phyloP scores from a whole-genome alignment of 2,113 vertebrate species.

The Camelus bactrianus region DNA sequence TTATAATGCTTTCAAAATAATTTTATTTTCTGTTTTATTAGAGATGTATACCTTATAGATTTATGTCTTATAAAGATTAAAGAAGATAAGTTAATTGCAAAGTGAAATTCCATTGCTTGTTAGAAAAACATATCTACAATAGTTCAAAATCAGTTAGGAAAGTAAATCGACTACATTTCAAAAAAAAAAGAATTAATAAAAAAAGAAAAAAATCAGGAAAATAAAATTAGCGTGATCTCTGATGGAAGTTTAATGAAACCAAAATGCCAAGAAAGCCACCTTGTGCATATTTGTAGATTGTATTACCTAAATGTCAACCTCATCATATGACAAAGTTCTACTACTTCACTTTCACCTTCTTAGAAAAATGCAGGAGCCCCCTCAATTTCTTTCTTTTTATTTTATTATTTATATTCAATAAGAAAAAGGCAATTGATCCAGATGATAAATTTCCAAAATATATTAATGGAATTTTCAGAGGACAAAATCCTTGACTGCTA shows the following conservation, averaged over 20 bases:
- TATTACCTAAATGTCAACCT: too few species aligned
- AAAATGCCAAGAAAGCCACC: neutral
- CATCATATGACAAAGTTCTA: neutral
- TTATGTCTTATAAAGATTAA: neutral
- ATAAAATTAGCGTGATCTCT: neutral
- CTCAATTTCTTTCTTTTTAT: neutral
- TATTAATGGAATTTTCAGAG: neutral
- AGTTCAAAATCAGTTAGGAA: neutral
- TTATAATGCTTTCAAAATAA: neutral
- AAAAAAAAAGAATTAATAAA: too few species aligned
- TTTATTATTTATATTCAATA: neutral
- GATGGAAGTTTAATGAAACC: neutral
- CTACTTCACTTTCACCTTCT: neutral
- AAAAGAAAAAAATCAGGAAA: neutral
- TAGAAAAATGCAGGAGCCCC: neutral
- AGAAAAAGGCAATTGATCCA: neutral
- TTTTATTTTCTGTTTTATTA: neutral
- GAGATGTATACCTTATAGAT: neutral
- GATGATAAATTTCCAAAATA: neutral
- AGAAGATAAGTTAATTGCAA: neutral
- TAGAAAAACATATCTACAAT: neutral
- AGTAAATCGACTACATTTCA: neutral
- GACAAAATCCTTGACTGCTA: neutral
- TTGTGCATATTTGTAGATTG: neutral
- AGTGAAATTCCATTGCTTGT: neutral